A percentile compares a stretch with the other conserved stretches of the same genome.
Evolutionary conservation across 2,797 vertebrate genomes (phyloP).

Genomic region (Clarias fuscus): DNA sequence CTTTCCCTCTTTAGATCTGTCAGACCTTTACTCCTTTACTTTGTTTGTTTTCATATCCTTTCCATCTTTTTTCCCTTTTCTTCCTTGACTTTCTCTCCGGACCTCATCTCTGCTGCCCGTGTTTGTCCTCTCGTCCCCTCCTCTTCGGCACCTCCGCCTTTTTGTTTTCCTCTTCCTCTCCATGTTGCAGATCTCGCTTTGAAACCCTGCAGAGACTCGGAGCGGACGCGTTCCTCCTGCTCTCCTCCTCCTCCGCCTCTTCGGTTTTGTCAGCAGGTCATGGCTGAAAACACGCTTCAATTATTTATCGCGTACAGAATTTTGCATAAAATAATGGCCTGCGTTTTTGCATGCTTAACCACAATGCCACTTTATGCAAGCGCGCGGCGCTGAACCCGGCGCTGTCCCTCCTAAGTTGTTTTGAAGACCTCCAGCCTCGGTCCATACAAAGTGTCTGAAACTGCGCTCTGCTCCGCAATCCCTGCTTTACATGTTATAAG

Average conservation of each 20-base stretch:
- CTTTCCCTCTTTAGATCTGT: neutral
- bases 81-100: neutral
- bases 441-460: neutral
- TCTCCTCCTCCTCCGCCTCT: neutral
- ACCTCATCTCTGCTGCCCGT: too few species aligned
- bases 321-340: conserved; percentile 44
- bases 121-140: too few species aligned
- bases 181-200: too few species aligned
- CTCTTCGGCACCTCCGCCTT: neutral
- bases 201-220: neutral
- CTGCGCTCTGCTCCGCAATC: neutral
- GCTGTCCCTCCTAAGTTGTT: neutral
- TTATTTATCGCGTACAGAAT: conserved; percentile 34
- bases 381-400: neutral
- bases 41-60: neutral
- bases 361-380: neutral
- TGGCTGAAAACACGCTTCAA: conserved; percentile 34
- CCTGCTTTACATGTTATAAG: neutral
- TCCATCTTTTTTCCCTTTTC: neutral
- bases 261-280: conserved; percentile 33
- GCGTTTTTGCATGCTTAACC: conserved; percentile 20
- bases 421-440: neutral
- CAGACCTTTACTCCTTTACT: neutral
- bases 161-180: neutral
- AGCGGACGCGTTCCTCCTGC: neutral